Conservation (phyloP, 2,797 vertebrate genomes). For the Urophycis tenuis region DNA sequence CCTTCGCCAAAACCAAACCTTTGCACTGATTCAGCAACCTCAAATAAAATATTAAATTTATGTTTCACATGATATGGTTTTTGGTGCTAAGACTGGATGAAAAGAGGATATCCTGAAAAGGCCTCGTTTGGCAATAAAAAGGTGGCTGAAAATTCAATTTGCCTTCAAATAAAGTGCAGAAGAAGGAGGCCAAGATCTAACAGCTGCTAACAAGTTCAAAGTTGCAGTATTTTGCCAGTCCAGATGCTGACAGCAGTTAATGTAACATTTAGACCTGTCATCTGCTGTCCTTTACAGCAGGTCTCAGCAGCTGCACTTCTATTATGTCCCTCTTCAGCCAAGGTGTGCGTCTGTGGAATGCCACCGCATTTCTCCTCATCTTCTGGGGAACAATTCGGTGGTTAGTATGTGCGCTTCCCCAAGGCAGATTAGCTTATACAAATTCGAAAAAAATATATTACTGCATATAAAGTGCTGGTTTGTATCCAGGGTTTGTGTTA, state of each 20-base stretch:
- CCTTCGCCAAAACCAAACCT: slow-evolving; percentile 32
- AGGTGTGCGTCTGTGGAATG: slow-evolving; percentile 45
- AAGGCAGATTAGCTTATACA: not conserved
- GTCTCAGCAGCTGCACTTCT: slow-evolving; percentile 59
- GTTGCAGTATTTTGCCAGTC: slow-evolving; percentile 44
- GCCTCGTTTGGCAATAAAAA: slow-evolving; percentile 32
- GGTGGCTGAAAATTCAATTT: slow-evolving; percentile 29
- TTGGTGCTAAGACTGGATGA: slow-evolving; percentile 45
- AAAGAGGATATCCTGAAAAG: slow-evolving; percentile 29
- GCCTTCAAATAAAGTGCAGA: slow-evolving; percentile 44
- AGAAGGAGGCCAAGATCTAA: slow-evolving; percentile 29
- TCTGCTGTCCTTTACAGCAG: slow-evolving; percentile 56
- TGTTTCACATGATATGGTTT: slow-evolving; percentile 42
- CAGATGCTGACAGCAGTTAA: slow-evolving; percentile 62
- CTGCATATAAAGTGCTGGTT: not conserved
- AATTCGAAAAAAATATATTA: not conserved
- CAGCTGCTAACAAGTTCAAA: slow-evolving; percentile 50
- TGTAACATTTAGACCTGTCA: slow-evolving; percentile 59
- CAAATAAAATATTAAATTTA: slow-evolving; percentile 25
- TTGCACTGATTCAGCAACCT: slow-evolving; percentile 26
- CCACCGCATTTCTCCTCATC: not conserved
- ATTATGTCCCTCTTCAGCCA: slow-evolving; percentile 36
- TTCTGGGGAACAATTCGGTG: not conserved
- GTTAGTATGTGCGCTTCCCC: slow-evolving; percentile 16
- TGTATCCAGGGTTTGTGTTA: not conserved